Evolutionary conservation across 2,797 vertebrate genomes (phyloP), one percentile per base, ranked within the genome.

Genomic region (Parambassis ranga): DNA sequence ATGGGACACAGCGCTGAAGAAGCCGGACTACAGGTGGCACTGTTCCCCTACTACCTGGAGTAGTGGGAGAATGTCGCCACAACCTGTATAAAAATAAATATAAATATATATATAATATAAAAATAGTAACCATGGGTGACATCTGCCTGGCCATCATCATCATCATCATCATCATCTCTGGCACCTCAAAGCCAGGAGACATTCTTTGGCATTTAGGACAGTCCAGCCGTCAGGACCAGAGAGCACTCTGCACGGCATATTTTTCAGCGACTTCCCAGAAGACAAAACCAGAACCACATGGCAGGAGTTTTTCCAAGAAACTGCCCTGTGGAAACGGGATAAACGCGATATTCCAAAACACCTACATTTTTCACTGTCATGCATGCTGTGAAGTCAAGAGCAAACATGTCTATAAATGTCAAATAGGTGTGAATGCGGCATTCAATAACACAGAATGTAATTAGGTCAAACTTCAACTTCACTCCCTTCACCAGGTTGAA

Each of bases 221-320:
- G 55, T 46, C 65, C 52, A 35, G 31, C 36, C 11, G 51, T 36
- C 57, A 13, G 37, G 31, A 58, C 27, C 16, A 23, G 44, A 1
- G 31, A 56, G 36, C 57, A 11, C 43, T 15, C 36, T 4, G 1
- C 66, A 30, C 26, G 3, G 10, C 51, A 71, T 32, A 26, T 57
- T 57, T 81, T 65, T 65, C 53, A 42, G 28, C 2, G 0, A 28
- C 56, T 78, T 84, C 63, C 57, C 64, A 79, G 65, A 83, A 77
- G 49, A 42, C 42, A 3, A 82, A 88, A 86, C 49, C 59, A 80
- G 43, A 88, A 85, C 71, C 84, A 81, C 55, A 83, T 84, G 82
- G 50, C 1, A 0, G 32, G n/a, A n/a, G 16, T 28, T 38, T 71
- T 81, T 68, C 63, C 18, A 6, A 46, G 43, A 79, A 84, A 53